Evolutionary conservation across 2,888 invertebrate species (phyloP).

Genomic region (Oligia fasciuncula): DNA sequence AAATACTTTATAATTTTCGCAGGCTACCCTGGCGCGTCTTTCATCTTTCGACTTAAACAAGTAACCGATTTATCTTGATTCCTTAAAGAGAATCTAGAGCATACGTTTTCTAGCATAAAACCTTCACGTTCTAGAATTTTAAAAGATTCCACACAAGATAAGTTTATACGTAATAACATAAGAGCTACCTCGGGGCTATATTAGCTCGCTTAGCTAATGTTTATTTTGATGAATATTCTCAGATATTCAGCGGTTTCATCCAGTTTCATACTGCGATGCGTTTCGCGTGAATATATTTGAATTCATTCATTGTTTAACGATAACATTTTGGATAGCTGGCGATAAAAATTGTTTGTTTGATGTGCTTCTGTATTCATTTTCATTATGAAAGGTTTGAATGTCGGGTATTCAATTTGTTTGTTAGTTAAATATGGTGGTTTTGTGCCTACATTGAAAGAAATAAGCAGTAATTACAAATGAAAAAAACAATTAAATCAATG

Average conservation of each 20-base stretch:
- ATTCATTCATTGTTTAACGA: constrained; percentile 55
- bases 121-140: constrained; percentile 6
- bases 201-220: constrained; percentile 52
- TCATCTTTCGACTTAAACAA: not conserved
- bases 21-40: not conserved
- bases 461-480: no score
- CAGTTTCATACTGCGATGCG: constrained; percentile 62
- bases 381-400: not conserved
- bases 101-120: constrained; percentile 21
- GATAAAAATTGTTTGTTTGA: constrained; percentile 5
- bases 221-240: constrained; percentile 70
- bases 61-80: not conserved
- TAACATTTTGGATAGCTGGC: constrained; percentile 24
- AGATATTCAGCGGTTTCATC: constrained; percentile 54
- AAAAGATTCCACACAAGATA: constrained; percentile 36
- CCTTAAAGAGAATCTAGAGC: not conserved
- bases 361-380: constrained; percentile 6
- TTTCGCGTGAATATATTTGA: constrained; percentile 67
- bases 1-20: not conserved
- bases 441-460: no score
- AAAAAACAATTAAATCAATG: no score
- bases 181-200: constrained; percentile 22
- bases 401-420: not conserved
- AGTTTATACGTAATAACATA: constrained; percentile 38
- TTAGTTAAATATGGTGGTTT: not conserved